Evolutionary conservation across 2,797 vertebrate genomes (phyloP).

Genomic region (Tamandua tetradactyla): DNA sequence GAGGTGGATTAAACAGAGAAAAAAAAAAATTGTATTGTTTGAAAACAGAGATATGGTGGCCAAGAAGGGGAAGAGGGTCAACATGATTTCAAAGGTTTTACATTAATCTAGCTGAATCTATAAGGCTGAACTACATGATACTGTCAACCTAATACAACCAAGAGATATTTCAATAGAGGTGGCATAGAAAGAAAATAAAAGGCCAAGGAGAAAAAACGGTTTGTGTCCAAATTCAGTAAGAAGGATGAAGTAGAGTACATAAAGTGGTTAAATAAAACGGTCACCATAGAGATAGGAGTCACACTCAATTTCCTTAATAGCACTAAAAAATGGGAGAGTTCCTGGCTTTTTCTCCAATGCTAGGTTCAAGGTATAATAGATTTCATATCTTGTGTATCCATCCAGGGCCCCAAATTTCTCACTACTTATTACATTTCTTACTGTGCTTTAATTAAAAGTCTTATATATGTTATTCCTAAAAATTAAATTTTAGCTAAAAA

Average conservation of each 20-base stretch:
- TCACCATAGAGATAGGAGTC: background rate
- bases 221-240: background rate
- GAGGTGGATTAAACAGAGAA: background rate
- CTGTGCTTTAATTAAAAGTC: constrained; percentile 4
- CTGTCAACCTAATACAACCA: background rate
- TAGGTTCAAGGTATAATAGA: background rate
- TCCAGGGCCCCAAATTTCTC: background rate
- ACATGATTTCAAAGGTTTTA: background rate
- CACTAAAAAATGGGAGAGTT: background rate
- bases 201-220: background rate
- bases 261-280: background rate
- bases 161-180: background rate
- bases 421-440: background rate
- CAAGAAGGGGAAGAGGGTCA: background rate
- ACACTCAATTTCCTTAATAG: background rate
- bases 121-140: background rate
- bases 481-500: constrained; percentile 16
- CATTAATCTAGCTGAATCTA: background rate
- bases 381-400: background rate
- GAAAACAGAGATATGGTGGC: background rate
- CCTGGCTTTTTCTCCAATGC: background rate
- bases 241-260: background rate
- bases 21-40: no score
- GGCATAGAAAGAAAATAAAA: background rate
- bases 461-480: background rate